A percentile compares a stretch with the other conserved stretches of the same genome.
These are phyloP conservation scores for Drosophila mimica DNA, from an alignment of 2,888 invertebrate species.

Conservation along the genomic window DNA sequence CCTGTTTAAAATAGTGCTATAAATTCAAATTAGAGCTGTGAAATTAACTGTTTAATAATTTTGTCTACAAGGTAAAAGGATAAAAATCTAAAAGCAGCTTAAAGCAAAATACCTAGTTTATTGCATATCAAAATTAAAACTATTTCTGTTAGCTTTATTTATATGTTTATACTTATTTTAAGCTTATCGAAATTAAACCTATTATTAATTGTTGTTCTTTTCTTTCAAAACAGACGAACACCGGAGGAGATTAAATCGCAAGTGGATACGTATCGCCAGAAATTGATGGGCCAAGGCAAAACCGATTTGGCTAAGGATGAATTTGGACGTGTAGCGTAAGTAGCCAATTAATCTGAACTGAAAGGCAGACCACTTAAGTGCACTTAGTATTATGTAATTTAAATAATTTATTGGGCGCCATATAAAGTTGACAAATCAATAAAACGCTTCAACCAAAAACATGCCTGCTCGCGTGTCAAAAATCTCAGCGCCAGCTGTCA, in stretches of 20 bases:
- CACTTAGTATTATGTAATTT: conserved; percentile 62
- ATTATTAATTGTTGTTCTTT: not conserved
- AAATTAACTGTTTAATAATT: not conserved
- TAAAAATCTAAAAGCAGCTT: not conserved
- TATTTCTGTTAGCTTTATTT: not conserved
- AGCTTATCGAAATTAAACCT: not conserved
- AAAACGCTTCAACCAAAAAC: conserved; percentile 53
- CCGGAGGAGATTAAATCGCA: conserved; percentile 94
- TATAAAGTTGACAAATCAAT: conserved; percentile 62
- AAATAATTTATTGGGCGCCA: conserved; percentile 46
- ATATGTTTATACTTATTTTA: not conserved
- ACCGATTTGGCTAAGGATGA: conserved; percentile 90
- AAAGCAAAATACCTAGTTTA: too few relatives aligned
- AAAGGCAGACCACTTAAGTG: conserved; percentile 9
- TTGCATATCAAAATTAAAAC: not conserved
- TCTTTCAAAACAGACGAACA: conserved; percentile 88
- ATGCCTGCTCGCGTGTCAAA: conserved; percentile 35
- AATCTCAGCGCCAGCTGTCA: conserved; percentile 67
- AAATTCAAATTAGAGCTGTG: not conserved
- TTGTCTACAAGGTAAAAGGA: conserved; percentile 4
- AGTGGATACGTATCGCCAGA: conserved; percentile 94
- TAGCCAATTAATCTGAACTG: conserved; percentile 23
- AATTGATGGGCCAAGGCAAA: conserved; percentile 90
- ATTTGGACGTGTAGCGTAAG: conserved; percentile 90
- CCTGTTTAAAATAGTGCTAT: not conserved